Percentiles rank a stretch among this genome's conserved stretches.
Evolutionary conservation across 2,113 vertebrate species (phyloP).

Genomic region (Pleuronectes platessa): DNA sequence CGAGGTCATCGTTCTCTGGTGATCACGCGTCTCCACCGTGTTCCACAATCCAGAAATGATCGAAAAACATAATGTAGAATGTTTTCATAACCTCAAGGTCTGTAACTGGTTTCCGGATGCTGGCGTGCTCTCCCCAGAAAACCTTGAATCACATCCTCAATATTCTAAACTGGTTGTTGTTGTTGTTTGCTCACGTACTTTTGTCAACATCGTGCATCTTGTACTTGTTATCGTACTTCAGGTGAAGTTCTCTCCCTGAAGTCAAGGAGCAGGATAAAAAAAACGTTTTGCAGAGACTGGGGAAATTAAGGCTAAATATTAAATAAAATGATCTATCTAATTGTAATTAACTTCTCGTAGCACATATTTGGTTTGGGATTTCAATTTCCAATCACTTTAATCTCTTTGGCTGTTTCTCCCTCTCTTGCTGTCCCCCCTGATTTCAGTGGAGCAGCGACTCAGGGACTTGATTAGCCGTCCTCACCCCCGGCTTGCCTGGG

Average conservation of each 20-base stretch:
- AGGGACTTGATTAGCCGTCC: constrained; percentile 65
- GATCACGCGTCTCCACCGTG: too few species aligned
- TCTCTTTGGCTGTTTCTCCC: constrained; percentile 34
- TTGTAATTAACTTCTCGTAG: constrained; percentile 74
- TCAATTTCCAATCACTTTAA: constrained; percentile 70
- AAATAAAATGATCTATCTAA: constrained; percentile 62
- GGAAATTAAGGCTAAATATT: constrained; percentile 52
- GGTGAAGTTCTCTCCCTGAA: constrained; percentile 3
- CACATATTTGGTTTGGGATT: constrained; percentile 67
- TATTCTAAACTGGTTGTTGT: background rate
- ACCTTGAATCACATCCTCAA: background rate
- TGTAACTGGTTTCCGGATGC: too few species aligned
- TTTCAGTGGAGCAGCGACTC: constrained; percentile 66
- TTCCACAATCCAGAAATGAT: too few species aligned
- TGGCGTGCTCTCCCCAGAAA: too few species aligned
- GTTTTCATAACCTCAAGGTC: too few species aligned
- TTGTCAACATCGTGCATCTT: background rate
- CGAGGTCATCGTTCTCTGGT: too few species aligned
- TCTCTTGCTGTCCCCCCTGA: constrained; percentile 49
- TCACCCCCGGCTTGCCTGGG: constrained; percentile 51
- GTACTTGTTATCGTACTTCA: background rate
- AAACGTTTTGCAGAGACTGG: background rate
- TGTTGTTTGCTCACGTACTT: background rate
- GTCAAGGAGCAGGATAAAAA: constrained; percentile 24
- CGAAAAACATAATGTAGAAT: too few species aligned